Base-by-base conservation (phyloP, 1,140 invertebrate species). In the Philotrypesis tridentata region DNA sequence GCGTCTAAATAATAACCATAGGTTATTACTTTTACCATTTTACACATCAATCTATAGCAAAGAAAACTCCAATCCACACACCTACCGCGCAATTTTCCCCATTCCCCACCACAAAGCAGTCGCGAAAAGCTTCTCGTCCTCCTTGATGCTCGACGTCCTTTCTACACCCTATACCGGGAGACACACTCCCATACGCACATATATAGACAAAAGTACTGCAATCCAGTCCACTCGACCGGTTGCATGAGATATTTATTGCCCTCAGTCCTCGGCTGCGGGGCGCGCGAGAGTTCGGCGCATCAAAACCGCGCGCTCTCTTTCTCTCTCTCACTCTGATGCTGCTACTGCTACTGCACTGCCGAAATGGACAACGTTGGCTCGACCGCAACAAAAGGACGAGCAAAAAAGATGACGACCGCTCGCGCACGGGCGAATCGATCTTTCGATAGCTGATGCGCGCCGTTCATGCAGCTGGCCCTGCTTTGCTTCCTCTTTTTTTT, bases 201-300 rank as follows among this genome's bases (percentile, higher is more conserved):
- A n/a, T n/a, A n/a, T 43, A 55, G 17, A 55, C 48, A 21, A 55
- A 55, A 55, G 21, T 55, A 55, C 48, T 55, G 48, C 48, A 55
- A 21, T 55, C 48, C 79, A 60, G 80, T 82, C 80, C 74, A 86
- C 82, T 84, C 81, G 85, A 84, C 80, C 80, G 67, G 74, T 1
- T 55, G 12, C 40, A 1, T 23, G 7, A 25, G 83, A 87, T 87
- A 88, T 90, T 89, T 88, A 90, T 90, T 86, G 88, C 87, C 89
- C 87, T 85, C 48, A 21, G 6, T 55, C 48, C 17, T 55, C 48
- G 23, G 23, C 84, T n/a, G n/a, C n/a, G n/a, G 77, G 75, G 83
- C 85, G 86, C 86, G 40, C 17, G 86, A 88, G 86, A 87, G 87
- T 88, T 82, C 85, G 86, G 84, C 86, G 84, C 86, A 85, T 88